Evolutionary conservation across 2,113 vertebrate genomes (phyloP).

Genomic region (Mastomys coucha): DNA sequence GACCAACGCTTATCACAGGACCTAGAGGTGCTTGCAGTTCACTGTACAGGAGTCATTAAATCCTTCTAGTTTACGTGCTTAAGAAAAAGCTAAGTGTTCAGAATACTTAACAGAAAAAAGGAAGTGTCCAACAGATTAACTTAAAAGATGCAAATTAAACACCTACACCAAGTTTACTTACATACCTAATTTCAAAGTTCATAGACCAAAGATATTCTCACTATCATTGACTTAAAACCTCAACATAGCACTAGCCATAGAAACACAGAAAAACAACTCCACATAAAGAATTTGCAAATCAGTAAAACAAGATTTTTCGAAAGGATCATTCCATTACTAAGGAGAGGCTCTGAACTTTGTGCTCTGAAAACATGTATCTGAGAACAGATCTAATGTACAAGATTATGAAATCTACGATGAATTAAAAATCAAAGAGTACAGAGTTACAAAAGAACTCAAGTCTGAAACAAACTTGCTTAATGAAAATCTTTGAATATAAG

Average conservation of each 20-base stretch:
- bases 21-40: background rate
- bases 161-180: slow-evolving; percentile 28
- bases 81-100: slow-evolving; percentile 43
- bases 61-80: slow-evolving; percentile 15
- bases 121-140: background rate
- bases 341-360: slow-evolving; percentile 57
- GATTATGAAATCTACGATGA: slow-evolving; percentile 75
- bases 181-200: slow-evolving; percentile 56
- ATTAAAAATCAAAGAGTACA: slow-evolving; percentile 83
- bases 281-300: slow-evolving; percentile 54
- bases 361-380: slow-evolving; percentile 64
- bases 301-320: slow-evolving; percentile 49
- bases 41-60: slow-evolving; percentile 41
- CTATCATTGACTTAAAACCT: slow-evolving; percentile 55
- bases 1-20: background rate
- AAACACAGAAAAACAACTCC: slow-evolving; percentile 53
- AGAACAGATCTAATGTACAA: slow-evolving; percentile 65
- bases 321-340: slow-evolving; percentile 60
- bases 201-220: background rate
- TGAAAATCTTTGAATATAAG: slow-evolving; percentile 89
- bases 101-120: background rate
- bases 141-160: background rate
- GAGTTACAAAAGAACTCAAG: slow-evolving; percentile 86
- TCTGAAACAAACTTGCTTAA: slow-evolving; percentile 87
- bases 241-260: slow-evolving; percentile 26